Base-by-base conservation (phyloP, 2,888 invertebrate species). In the Agrochola litura region DNA sequence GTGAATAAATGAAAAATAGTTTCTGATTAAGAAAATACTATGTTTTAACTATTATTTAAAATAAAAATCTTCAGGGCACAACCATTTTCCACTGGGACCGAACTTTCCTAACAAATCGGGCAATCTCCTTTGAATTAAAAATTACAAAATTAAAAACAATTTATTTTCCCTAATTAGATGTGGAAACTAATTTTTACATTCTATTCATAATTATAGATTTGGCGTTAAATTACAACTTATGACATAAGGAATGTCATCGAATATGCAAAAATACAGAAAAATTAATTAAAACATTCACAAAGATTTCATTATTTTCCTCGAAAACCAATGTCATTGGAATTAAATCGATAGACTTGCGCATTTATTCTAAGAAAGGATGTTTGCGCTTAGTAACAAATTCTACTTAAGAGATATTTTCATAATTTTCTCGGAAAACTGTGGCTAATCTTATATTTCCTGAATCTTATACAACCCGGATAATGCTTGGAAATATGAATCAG, bases 401-500 rank as follows among this genome's bases (percentile, higher is more conserved):
- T 49, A n/a, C 52, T 14, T n/a, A 69, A 66, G 12, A 71, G 8
- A 66, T 60, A 72, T 67, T 81, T 60, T 76, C 30, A 76, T 41
- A 0, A 46, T 56, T 72, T 88, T 87, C 86, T 74, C 30, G 14
- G 84, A 76, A 89, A 79, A 75, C 30, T 30, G 8, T 30, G 25
- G 56, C 25, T 56, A 65, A 81, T 76, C 67, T 25, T 75, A 66
- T 79, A 71, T 81, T 87, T 83, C 81, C 76, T 72, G 76, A 84
- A 88, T 78, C 49, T 66, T 81, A 86, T 83, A 84, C 75, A 85
- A 85, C 64, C 78, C 71, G 82, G 83, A 86, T 82, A 75, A 88
- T 83, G 86, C 82, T 84, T 80, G 77, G 84, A 87, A 85, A 73
- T 71, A 84, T 90, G 89, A 90, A 87, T 91, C 89, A 89, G 88